phyloP scores from a whole-genome alignment of 2,888 invertebrate genomes.

The Alviniconcha strummeri region DNA sequence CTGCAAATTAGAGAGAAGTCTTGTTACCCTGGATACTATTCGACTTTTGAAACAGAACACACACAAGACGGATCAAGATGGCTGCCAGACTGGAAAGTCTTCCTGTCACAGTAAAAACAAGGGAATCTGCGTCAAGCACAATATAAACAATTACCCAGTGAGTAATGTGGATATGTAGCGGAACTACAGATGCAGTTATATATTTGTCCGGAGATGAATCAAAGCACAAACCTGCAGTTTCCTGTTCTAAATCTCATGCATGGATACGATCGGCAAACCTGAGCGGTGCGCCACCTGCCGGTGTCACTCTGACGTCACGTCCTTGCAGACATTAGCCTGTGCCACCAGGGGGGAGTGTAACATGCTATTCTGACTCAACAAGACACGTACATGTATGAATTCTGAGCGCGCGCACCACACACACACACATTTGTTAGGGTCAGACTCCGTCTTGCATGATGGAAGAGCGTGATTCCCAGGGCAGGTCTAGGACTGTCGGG shows the following conservation, averaged over 20 bases:
- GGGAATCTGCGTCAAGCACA: not conserved
- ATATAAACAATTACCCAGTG: not conserved
- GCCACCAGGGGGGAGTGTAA: too few species aligned
- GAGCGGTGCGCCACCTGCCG: conserved; percentile 23
- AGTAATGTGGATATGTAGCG: not conserved
- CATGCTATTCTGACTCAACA: not conserved
- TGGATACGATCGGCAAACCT: conserved; percentile 8
- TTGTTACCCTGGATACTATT: conserved; percentile 26
- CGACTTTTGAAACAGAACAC: conserved; percentile 14
- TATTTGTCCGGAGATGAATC: not conserved
- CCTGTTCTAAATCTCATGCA: not conserved
- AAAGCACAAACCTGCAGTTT: not conserved
- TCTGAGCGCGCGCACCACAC: not conserved
- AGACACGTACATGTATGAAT: not conserved
- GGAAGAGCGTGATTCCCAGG: too few species aligned
- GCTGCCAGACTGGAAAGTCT: not conserved
- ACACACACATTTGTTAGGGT: not conserved
- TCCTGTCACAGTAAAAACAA: too few species aligned
- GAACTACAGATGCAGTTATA: too few species aligned
- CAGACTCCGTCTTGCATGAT: too few species aligned
- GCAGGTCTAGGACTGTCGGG: too few species aligned
- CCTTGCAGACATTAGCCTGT: not conserved
- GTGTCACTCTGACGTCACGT: conserved; percentile 15
- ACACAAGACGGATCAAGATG: conserved; percentile 2
- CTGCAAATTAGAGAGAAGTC: too few species aligned